Conservation (phyloP, 2,113 vertebrate genomes). For the Upupa epops region DNA sequence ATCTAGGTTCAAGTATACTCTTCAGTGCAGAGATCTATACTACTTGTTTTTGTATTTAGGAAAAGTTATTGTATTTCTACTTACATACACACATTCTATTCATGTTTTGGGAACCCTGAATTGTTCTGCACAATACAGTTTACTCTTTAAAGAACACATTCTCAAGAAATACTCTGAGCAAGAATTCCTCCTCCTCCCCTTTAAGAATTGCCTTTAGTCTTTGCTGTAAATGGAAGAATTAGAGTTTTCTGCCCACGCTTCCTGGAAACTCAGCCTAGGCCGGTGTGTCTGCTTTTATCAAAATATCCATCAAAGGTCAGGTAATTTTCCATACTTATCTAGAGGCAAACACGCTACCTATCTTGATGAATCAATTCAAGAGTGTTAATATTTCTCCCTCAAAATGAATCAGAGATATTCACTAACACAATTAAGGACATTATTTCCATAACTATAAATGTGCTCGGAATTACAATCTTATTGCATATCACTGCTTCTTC, state of each 20-base stretch:
- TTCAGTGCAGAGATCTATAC: not conserved
- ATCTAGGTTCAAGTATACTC: not conserved
- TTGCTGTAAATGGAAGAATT: not conserved
- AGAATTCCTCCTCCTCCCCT: not conserved
- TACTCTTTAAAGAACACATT: not conserved
- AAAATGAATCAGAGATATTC: not conserved
- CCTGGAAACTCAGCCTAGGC: slow-evolving; percentile 56
- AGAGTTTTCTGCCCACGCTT: slow-evolving; percentile 50
- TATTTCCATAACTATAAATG: not conserved
- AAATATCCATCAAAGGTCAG: slow-evolving; percentile 70
- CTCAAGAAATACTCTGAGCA: not conserved
- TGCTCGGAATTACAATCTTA: not conserved
- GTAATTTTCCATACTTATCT: slow-evolving; percentile 64
- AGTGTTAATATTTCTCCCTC: slow-evolving; percentile 16
- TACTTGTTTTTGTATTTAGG: not conserved
- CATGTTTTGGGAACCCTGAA: not conserved
- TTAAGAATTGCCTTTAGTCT: not conserved
- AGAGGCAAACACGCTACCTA: slow-evolving; percentile 26
- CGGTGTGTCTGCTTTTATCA: slow-evolving; percentile 44
- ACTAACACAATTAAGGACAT: not conserved
- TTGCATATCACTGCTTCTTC: not conserved
- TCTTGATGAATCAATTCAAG: slow-evolving; percentile 22
- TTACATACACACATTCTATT: not conserved
- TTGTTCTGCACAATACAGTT: too few relatives aligned
- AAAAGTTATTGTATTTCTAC: not conserved